phyloP scores from a whole-genome alignment of 2,888 invertebrate species.

The Cerceris ruficornis region DNA sequence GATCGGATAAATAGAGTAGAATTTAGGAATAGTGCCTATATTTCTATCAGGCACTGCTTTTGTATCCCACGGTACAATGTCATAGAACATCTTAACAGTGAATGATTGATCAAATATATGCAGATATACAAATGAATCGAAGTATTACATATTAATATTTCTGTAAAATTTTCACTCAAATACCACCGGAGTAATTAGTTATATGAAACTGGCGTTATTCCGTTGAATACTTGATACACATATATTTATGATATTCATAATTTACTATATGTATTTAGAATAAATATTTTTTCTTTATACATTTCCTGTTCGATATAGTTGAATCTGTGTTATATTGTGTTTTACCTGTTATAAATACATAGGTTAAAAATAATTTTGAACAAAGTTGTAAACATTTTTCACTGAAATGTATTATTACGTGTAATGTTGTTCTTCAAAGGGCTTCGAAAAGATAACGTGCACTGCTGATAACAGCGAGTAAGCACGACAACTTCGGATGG shows the following conservation, averaged over 20 bases:
- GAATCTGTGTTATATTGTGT: background rate
- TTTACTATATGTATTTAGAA: conserved; percentile 11
- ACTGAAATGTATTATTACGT: background rate
- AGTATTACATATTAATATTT: conserved; percentile 34
- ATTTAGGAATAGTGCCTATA: no score
- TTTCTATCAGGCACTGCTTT: no score
- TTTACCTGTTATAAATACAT: conserved; percentile 3
- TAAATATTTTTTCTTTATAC: conserved; percentile 20
- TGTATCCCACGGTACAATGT: conserved; percentile 5
- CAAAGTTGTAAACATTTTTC: background rate
- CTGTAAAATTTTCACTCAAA: conserved; percentile 26
- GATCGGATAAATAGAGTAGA: background rate
- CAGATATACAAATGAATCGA: conserved; percentile 5
- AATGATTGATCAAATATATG: conserved; percentile 5
- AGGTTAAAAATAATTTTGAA: conserved; percentile 1
- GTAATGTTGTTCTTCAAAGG: background rate
- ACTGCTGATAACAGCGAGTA: background rate
- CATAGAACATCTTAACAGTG: background rate
- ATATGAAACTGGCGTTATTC: conserved; percentile 18
- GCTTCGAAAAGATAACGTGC: background rate
- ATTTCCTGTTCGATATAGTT: conserved; percentile 6
- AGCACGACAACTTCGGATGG: background rate
- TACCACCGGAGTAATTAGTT: conserved; percentile 1
- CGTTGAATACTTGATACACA: conserved; percentile 14
- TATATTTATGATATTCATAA: conserved; percentile 20